A percentile compares a stretch with the other conserved stretches of the same genome.
phyloP scores from a whole-genome alignment of 1,140 invertebrate genomes.

The Linepithema humile region DNA sequence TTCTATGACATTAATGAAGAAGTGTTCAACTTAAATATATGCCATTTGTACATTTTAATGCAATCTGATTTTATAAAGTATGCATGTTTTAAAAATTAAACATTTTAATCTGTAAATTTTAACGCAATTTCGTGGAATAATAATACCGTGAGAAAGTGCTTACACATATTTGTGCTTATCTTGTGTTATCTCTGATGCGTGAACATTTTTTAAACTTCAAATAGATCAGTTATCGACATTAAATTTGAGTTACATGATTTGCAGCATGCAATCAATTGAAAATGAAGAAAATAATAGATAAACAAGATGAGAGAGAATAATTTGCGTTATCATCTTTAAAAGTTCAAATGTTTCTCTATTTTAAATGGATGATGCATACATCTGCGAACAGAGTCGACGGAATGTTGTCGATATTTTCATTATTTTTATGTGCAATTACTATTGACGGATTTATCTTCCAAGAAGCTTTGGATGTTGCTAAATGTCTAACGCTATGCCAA shows the following conservation, averaged over 20 bases:
- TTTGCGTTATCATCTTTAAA: neutral
- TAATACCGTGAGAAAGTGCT: neutral
- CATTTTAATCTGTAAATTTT: neutral
- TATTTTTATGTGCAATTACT: neutral
- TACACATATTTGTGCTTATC: neutral
- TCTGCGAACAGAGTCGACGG: neutral
- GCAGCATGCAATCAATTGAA: neutral
- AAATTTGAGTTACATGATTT: neutral
- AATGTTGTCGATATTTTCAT: neutral
- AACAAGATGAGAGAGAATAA: neutral
- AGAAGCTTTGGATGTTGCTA: conserved; percentile 14
- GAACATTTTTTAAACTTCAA: neutral
- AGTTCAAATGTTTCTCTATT: neutral
- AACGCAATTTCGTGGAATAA: neutral
- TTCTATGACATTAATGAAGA: neutral
- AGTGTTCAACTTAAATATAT: neutral
- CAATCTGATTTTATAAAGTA: neutral
- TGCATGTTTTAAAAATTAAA: neutral
- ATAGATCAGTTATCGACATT: neutral
- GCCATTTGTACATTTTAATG: neutral
- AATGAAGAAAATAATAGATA: neutral
- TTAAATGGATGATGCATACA: neutral
- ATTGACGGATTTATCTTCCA: neutral
- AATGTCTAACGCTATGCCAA: neutral
- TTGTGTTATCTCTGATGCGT: neutral